phyloP scores from a whole-genome alignment of 1,140 invertebrate genomes.

The Drosophila sechellia region DNA sequence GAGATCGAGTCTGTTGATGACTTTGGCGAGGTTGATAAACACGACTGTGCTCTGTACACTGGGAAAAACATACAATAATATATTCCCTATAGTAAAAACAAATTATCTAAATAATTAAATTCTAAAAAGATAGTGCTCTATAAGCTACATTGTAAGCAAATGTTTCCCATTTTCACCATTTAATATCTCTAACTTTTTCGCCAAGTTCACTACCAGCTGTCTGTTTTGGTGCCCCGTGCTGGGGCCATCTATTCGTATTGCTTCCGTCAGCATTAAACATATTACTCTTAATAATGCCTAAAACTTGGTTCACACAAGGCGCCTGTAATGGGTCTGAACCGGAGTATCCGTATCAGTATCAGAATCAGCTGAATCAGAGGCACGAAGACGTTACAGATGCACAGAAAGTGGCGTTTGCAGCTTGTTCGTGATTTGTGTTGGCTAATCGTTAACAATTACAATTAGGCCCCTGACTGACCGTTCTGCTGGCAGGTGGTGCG shows the following conservation, averaged over 20 bases:
- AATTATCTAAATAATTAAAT: neutral
- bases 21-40: constrained; percentile 16
- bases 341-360: neutral
- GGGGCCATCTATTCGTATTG: constrained; percentile 57
- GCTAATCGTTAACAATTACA: constrained; percentile 78
- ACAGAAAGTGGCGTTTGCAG: constrained; percentile 41
- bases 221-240: constrained; percentile 44
- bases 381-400: constrained; percentile 24
- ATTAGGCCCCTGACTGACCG: constrained; percentile 36
- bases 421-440: constrained; percentile 79
- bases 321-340: constrained; percentile 5
- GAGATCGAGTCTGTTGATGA: constrained; percentile 9
- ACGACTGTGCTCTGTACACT: neutral
- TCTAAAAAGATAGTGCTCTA: neutral
- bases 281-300: constrained; percentile 74
- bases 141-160: too few species aligned
- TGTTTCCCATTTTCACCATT: too few species aligned
- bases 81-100: neutral
- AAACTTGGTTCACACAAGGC: constrained; percentile 51
- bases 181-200: neutral
- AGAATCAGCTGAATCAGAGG: constrained; percentile 2
- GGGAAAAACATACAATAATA: neutral
- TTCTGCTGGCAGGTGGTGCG: constrained; percentile 52
- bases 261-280: constrained; percentile 80
- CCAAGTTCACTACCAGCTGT: constrained; percentile 22